Percentiles rank a stretch among this genome's conserved stretches.
phyloP scores from a whole-genome alignment of 2,888 invertebrate species.

The Mayetiola destructor region DNA sequence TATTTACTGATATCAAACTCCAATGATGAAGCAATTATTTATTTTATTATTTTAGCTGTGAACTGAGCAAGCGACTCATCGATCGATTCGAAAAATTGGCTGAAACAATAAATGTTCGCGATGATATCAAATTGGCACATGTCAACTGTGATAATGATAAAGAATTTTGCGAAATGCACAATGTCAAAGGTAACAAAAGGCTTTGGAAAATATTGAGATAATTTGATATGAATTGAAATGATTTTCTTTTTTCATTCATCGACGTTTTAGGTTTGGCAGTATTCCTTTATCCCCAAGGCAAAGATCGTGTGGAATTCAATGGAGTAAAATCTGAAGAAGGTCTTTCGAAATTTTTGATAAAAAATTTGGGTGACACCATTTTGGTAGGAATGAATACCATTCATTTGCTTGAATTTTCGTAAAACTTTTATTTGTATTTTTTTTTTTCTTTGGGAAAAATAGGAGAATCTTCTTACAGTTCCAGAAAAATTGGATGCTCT shows the following conservation, averaged over 20 bases:
- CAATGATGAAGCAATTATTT: neutral
- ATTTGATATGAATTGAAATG: too few species aligned
- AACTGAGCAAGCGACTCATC: neutral
- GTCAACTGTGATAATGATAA: neutral
- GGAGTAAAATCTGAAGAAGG: slow-evolving; percentile 7
- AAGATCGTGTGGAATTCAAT: neutral
- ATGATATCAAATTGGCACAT: neutral
- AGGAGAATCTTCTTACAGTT: slow-evolving; percentile 26
- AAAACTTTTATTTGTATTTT: neutral
- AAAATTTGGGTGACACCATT: slow-evolving; percentile 13
- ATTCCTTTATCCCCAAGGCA: neutral
- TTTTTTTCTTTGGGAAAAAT: neutral
- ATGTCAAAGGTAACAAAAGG: neutral
- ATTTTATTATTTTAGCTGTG: neutral
- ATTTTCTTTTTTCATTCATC: neutral
- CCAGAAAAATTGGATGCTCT: slow-evolving; percentile 48
- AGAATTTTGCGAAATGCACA: neutral
- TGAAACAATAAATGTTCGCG: neutral
- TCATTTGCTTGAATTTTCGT: neutral
- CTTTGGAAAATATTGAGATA: too few species aligned
- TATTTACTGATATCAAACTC: too few species aligned
- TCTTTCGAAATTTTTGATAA: slow-evolving; percentile 4
- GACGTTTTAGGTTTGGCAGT: neutral
- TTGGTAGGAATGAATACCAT: slow-evolving; percentile 3
- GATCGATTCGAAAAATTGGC: slow-evolving; percentile 4